Evolutionary conservation across 2,113 vertebrate species (phyloP), one percentile per base, ranked within the genome.

Genomic region (Halcyon malimbica): DNA sequence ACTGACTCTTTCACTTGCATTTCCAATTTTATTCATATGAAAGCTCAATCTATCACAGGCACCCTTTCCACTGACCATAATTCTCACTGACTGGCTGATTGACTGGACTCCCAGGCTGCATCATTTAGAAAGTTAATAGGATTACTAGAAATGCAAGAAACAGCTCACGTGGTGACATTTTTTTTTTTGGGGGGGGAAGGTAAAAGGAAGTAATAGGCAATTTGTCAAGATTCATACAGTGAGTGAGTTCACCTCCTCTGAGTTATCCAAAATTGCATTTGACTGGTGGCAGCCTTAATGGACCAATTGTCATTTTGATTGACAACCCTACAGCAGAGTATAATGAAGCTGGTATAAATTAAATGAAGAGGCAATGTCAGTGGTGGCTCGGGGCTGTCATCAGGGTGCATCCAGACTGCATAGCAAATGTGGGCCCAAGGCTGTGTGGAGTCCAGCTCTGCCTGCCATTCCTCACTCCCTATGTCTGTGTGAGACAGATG

Each of bases 1-100:
- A n/a, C 33, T 92, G 75, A 74, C 84, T 83, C 76, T 68, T 75
- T 76, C 74, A 75, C 92, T 95, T 83, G 85, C 48, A 63, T 94
- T 97, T 94, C 80, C 83, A 93, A 97, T 96, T 95, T 93, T 56
- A 79, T 86, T 64, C 73, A 60, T 7, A 0, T 87, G 89, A 95
- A 94, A 81, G 85, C 65, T 75, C 73, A 15, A 68, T 95, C 63
- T 89, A 46, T 96, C 95, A 95, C 10, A 11, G 68, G 62, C 87
- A 95, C 18, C 93, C 62, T 89, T 91, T 94, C 50, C 35, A 60
- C 41, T 81, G 69, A 37, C 75, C 65, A 37, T 94, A 95, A 87
- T 95, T 92, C 46, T 80, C 70, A 35, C 71, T 57, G 75, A 18
- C 84, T 65, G 79, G 25, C 17, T 88, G 93, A 83, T 10, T 89